Base-by-base conservation (phyloP, 2,888 invertebrate genomes). In the Hirtodrosophila cameraria region DNA sequence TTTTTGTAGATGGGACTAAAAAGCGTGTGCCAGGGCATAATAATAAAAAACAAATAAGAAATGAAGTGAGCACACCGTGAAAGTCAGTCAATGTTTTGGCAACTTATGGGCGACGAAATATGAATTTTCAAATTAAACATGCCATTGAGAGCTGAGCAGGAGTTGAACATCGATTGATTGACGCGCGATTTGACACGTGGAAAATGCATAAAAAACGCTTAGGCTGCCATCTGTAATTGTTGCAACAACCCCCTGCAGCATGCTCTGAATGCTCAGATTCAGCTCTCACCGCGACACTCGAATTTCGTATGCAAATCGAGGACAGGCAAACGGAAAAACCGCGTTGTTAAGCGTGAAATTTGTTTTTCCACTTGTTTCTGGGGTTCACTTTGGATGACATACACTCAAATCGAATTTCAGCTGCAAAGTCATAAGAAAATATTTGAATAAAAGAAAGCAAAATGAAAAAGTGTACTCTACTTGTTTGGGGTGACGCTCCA, bases 261-360 rank as follows among this genome's bases (percentile, higher is more conserved):
- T 36, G 48, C 20, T 18, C 27, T n/a, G 35, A 28, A 30, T 49
- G 36, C 28, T 30, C 30, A 8, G 45, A 25, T 23, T 35, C 38
- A 28, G 15, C 28, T 41, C 27, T 36, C 39, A 30, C 45, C 27
- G 53, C 45, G 49, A 58, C 66, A 50, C 46, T 61, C 59, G 52
- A 75, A 88, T 85, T 81, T 75, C 77, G 85, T 87, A 87, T 87
- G 88, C 88, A 87, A 87, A 87, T 87, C 82, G 75, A 18, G 16
- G 15, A 35, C 39, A 6, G 53, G 45, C 43, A 54, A 27, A 50
- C 59, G 54, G 52, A 64, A 69, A 81, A 88, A 89, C 87, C 88
- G 76, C 88, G 85, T 79, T 77, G 83, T 87, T 86, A 77, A 86
- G 89, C 88, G 88, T 89, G 88, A 89, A 89, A 89, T 89, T 89